phyloP scores from a whole-genome alignment of 1,140 invertebrate genomes.

The Drosophila erecta region DNA sequence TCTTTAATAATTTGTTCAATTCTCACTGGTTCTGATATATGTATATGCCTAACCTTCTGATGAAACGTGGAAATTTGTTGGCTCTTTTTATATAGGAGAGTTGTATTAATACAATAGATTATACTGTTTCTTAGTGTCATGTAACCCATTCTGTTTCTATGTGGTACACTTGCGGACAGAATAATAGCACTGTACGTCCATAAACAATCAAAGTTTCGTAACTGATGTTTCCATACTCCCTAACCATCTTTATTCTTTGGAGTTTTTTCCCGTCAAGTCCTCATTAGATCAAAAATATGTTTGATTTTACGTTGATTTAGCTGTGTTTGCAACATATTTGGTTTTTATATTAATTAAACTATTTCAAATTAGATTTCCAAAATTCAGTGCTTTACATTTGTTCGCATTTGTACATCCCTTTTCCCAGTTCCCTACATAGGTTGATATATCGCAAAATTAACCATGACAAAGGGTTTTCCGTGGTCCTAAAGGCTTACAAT shows the following conservation, averaged over 20 bases:
- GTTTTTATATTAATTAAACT: no score
- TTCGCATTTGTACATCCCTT: conserved; percentile 14
- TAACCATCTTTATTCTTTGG: neutral
- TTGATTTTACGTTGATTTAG: no score
- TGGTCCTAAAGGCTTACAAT: conserved; percentile 41
- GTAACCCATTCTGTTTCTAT: conserved; percentile 2
- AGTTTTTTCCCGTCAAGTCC: neutral
- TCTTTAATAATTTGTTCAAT: conserved; percentile 8
- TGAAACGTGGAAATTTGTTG: neutral
- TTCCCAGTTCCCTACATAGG: neutral
- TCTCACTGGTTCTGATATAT: conserved; percentile 5
- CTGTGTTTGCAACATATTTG: no score
- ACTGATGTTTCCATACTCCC: neutral
- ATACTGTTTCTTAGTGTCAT: neutral
- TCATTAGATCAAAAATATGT: neutral
- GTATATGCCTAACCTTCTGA: neutral
- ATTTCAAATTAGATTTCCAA: no score
- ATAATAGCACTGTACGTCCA: conserved; percentile 2
- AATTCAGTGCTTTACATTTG: conserved; percentile 13
- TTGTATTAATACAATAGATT: neutral
- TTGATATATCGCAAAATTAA: conserved; percentile 7
- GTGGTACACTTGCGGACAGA: conserved; percentile 25
- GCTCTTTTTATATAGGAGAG: neutral
- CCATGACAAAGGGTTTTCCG: conserved; percentile 3
- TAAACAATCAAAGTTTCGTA: neutral